Base-by-base conservation (phyloP, 1,140 invertebrate genomes). In the Listronotus oregonensis region DNA sequence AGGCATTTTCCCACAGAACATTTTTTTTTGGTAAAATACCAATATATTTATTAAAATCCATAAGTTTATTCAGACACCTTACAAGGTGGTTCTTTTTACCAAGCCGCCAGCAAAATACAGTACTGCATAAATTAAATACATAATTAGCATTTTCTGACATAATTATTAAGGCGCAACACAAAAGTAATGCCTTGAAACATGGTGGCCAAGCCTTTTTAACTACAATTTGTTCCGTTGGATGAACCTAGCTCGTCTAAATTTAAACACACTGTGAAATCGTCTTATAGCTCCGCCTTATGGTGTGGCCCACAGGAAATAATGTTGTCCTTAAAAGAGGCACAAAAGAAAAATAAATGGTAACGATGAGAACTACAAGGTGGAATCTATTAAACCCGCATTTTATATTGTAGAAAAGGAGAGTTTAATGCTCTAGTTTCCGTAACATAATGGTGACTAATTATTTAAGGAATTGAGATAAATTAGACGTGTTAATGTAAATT, bases 191-290 rank as follows among this genome's bases (percentile, higher is more conserved):
- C 10, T 49, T 21, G 7, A 21, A 49, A 49, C 46, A 49, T 49
- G 46, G 46, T 49, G 46, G 46, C 46, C 46, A 49, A 21, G 46
- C 46, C 46, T 49, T 21, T 49, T 49, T 21, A 49, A 15, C 18
- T 27, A 49, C 18, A 5, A 49, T 49, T 49, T 49, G 46, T 49
- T 49, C 46, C 46, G 46, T 49, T 49, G 46, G 46, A 49, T 27
- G 18, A 49, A 27, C 18, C 46, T 21, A 21, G 18, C 18, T 27
- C 15, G 46, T 49, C 15, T 49, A 49, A 49, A 49, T 49, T 49
- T 49, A 49, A 49, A 49, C 18, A 44, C 10, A 49, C 18, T 49
- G 18, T 49, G 46, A 18, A 49, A 27, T 21, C 12, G 46, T 27
- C 15, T 49, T 49, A 12, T 21, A 17, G 46, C 18, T 17, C 46